Conservation (phyloP, 1,140 invertebrate species). For the Temnothorax curvispinosus region DNA sequence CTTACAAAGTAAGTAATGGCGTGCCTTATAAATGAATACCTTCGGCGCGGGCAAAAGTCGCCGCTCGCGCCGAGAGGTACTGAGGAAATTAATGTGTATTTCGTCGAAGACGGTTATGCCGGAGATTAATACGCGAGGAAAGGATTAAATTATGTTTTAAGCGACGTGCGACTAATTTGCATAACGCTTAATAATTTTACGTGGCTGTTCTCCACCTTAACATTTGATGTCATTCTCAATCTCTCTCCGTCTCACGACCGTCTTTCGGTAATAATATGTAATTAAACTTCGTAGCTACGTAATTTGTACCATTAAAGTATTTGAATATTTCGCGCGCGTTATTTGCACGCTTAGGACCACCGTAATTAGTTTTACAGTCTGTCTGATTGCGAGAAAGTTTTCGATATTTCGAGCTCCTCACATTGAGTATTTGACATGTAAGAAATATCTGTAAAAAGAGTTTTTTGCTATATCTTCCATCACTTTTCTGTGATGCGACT, state of each 20-base stretch:
- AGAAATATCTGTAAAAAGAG: background rate
- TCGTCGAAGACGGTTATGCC: slow-evolving; percentile 68
- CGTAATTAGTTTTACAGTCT: slow-evolving; percentile 1
- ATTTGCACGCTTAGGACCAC: slow-evolving; percentile 4
- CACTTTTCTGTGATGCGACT: background rate
- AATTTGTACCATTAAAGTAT: slow-evolving; percentile 44
- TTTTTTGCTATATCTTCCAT: background rate
- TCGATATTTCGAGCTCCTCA: background rate
- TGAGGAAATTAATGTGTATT: slow-evolving; percentile 71
- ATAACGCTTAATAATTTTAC: slow-evolving; percentile 74
- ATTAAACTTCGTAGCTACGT: slow-evolving; percentile 42
- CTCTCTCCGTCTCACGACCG: slow-evolving; percentile 31
- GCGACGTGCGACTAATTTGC: slow-evolving; percentile 69
- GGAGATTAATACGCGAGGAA: slow-evolving; percentile 69
- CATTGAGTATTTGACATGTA: background rate
- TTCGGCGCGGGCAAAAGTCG: slow-evolving; percentile 60
- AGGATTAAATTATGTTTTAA: slow-evolving; percentile 73
- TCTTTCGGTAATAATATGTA: slow-evolving; percentile 42
- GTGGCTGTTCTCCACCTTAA: slow-evolving; percentile 55
- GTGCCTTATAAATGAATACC: slow-evolving; percentile 63
- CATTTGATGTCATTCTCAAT: slow-evolving; percentile 62
- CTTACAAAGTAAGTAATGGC: slow-evolving; percentile 53
- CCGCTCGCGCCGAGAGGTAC: slow-evolving; percentile 59
- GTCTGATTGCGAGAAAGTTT: background rate
- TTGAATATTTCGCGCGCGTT: slow-evolving; percentile 2